Conservation (phyloP, 2,888 invertebrate species). For the Pecten maximus region DNA sequence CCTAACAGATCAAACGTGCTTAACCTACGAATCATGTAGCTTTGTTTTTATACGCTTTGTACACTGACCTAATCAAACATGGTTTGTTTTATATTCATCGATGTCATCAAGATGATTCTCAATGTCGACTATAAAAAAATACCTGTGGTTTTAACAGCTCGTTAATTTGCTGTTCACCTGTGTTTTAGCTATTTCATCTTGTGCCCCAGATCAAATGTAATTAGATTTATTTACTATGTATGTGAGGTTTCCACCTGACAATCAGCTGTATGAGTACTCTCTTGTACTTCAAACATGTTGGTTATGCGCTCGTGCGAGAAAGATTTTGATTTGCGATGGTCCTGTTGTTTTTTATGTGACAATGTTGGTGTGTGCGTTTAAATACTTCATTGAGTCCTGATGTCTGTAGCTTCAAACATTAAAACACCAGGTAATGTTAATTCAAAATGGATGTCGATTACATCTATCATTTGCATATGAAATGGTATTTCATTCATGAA, state of each 20-base stretch:
- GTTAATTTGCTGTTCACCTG: neutral
- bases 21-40: neutral
- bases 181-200: conserved; percentile 5
- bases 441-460: neutral
- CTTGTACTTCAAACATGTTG: neutral
- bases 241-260: neutral
- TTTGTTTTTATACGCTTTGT: neutral
- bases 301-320: neutral
- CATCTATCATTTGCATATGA: conserved; percentile 15
- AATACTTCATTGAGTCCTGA: neutral
- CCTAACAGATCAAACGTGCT: neutral
- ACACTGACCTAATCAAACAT: neutral
- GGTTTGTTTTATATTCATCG: neutral
- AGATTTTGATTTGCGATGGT: conserved; percentile 19
- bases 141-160: conserved; percentile 35
- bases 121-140: neutral
- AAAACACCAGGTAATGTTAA: neutral
- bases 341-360: neutral
- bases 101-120: neutral
- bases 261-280: neutral
- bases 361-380: neutral
- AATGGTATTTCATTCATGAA: conserved; percentile 35
- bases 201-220: conserved; percentile 8
- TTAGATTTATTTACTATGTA: neutral
- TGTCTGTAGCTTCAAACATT: neutral